Percentiles rank a stretch among this genome's conserved stretches.
Conservation (phyloP, 1,140 invertebrate species). For the Nephotettix cincticeps region DNA sequence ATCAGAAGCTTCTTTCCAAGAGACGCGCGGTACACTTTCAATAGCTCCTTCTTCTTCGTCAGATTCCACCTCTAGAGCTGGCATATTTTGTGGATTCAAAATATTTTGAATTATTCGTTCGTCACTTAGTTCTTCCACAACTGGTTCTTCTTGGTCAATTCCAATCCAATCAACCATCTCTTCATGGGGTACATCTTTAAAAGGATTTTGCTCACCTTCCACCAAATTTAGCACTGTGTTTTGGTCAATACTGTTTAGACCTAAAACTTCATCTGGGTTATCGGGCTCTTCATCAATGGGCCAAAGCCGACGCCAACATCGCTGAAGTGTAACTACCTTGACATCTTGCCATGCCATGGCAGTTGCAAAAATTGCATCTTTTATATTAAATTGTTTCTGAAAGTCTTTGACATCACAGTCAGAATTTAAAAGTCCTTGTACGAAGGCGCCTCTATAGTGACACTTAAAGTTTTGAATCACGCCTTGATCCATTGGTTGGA, state of each 20-base stretch:
- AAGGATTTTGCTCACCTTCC: not conserved
- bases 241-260: not conserved
- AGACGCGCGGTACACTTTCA: not conserved
- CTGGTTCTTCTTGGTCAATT: not conserved
- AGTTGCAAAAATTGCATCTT: not conserved
- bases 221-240: not conserved
- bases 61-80: no score
- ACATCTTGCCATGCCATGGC: not conserved
- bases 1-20: not conserved
- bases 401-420: not conserved
- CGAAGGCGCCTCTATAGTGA: slow-evolving; percentile 35
- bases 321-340: not conserved
- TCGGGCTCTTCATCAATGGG: not conserved
- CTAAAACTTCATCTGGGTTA: not conserved
- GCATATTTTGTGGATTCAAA: not conserved
- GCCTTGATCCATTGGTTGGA: slow-evolving; percentile 51
- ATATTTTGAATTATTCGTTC: not conserved
- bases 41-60: not conserved
- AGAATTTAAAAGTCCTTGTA: not conserved
- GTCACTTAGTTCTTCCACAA: not conserved
- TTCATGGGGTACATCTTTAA: not conserved
- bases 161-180: not conserved
- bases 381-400: not conserved
- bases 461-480: slow-evolving; percentile 46
- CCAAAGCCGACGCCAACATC: not conserved